Conservation (phyloP, 2,113 vertebrate species). For the Phrynosoma platyrhinos region DNA sequence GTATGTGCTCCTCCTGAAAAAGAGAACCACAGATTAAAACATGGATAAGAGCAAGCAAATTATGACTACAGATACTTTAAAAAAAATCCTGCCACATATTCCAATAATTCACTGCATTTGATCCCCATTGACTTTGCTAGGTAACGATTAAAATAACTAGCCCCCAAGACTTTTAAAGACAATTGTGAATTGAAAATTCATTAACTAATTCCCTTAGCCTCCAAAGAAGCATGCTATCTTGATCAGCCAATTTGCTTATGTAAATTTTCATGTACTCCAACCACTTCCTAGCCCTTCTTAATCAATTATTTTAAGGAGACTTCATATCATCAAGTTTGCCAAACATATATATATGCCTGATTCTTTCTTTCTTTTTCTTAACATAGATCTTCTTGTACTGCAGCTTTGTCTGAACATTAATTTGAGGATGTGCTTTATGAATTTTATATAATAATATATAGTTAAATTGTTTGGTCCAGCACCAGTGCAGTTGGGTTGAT, state of each 20-base stretch:
- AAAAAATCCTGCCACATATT: not conserved
- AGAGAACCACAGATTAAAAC: not conserved
- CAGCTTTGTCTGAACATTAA: not conserved
- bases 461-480: not conserved
- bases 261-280: slow-evolving; percentile 20
- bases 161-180: slow-evolving; percentile 27
- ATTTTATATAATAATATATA: not conserved
- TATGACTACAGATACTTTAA: not conserved
- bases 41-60: not conserved
- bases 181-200: slow-evolving; percentile 46
- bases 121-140: not conserved
- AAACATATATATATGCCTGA: not conserved
- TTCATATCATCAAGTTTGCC: slow-evolving; percentile 32
- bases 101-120: not conserved
- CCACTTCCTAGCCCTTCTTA: slow-evolving; percentile 35
- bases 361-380: slow-evolving; percentile 26
- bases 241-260: slow-evolving; percentile 33
- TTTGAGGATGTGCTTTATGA: not conserved
- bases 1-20: not conserved
- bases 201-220: slow-evolving; percentile 50
- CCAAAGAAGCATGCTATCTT: slow-evolving; percentile 25
- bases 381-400: slow-evolving; percentile 23
- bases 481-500: not conserved
- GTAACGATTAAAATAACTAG: slow-evolving; percentile 4
- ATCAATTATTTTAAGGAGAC: slow-evolving; percentile 42